phyloP scores from a whole-genome alignment of 2,888 invertebrate genomes.

The Saturnia japonica region DNA sequence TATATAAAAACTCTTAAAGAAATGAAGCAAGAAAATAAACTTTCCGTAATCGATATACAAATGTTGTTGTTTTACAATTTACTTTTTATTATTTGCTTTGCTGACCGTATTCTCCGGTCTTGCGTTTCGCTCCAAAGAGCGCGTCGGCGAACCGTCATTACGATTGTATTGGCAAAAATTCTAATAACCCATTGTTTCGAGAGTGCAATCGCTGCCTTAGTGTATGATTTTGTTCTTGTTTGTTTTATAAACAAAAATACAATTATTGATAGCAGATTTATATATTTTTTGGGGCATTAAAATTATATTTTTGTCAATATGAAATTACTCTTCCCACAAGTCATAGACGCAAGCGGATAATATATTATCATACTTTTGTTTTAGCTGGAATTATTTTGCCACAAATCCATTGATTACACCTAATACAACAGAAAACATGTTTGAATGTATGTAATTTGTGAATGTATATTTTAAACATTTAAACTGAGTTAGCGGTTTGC shows the following conservation, averaged over 20 bases:
- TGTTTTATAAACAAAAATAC: neutral
- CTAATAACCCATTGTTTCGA: slow-evolving; percentile 63
- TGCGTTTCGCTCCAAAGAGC: slow-evolving; percentile 28
- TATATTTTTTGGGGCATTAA: too few relatives aligned
- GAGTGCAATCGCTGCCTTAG: slow-evolving; percentile 25
- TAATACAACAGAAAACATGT: too few relatives aligned
- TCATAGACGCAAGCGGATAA: too few relatives aligned
- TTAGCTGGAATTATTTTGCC: too few relatives aligned
- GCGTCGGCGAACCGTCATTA: slow-evolving; percentile 44
- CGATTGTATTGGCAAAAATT: slow-evolving; percentile 54
- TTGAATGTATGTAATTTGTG: too few relatives aligned
- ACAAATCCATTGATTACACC: too few relatives aligned
- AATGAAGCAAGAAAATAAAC: neutral
- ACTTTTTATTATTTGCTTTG: neutral
- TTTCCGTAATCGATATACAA: neutral
- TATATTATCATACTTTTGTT: too few relatives aligned
- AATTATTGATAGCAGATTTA: neutral
- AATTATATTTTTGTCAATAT: too few relatives aligned
- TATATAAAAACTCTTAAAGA: neutral
- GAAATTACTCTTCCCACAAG: too few relatives aligned
- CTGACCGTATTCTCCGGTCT: neutral
- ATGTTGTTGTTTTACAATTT: neutral
- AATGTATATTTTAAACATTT: too few relatives aligned
- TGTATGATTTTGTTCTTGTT: neutral
- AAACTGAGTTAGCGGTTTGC: too few relatives aligned